Percentiles rank a stretch among this genome's conserved stretches.
Conservation (phyloP, 2,113 vertebrate genomes). For the Dromas ardeola region DNA sequence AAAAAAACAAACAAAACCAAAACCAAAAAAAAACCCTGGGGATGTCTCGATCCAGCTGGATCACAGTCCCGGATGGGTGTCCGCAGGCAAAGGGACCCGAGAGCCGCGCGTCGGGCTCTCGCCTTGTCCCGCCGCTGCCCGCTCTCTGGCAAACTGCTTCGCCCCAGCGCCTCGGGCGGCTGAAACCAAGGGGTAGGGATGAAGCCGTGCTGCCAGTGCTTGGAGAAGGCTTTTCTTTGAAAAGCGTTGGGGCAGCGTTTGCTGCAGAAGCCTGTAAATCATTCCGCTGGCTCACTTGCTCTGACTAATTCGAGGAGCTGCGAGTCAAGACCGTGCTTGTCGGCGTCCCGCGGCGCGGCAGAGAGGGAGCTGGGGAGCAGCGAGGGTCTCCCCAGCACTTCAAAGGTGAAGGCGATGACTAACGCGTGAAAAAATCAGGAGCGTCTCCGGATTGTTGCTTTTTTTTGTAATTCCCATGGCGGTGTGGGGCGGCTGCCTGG, state of each 20-base stretch:
- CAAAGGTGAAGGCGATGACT: background rate
- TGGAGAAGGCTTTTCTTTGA: background rate
- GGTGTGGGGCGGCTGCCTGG: background rate
- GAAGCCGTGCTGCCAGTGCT: background rate
- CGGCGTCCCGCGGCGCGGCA: background rate
- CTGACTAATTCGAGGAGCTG: background rate
- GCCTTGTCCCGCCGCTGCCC: background rate
- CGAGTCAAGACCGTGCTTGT: background rate
- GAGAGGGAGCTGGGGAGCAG: background rate
- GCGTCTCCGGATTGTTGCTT: background rate
- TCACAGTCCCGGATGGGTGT: rapidly evolving
- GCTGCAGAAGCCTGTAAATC: background rate
- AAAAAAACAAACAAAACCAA: no score
- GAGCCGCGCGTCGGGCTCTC: rapidly evolving
- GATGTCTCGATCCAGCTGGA: background rate
- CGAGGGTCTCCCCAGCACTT: background rate
- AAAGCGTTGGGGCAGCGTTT: background rate
- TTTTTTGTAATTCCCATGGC: background rate
- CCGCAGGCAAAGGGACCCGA: background rate
- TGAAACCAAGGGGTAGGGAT: background rate
- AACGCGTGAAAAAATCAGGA: background rate
- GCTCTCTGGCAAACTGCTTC: background rate
- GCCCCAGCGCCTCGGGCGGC: background rate
- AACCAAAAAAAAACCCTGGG: background rate
- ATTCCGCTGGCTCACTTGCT: background rate